phyloP scores from a whole-genome alignment of 2,888 invertebrate genomes.

The Tinea pellionella region DNA sequence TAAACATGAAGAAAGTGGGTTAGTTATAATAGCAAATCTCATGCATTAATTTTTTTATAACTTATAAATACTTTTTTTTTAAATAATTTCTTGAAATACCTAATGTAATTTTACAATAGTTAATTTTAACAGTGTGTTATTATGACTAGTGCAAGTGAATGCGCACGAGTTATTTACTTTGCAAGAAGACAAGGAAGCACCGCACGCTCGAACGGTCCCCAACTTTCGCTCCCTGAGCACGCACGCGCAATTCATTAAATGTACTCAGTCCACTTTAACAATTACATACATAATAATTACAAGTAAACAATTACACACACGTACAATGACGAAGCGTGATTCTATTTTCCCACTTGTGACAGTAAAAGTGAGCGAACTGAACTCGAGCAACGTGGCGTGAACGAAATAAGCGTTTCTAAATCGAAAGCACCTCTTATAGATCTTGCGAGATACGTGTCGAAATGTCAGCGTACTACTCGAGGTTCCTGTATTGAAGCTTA shows the following conservation, averaged over 20 bases:
- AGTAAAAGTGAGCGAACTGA: neutral
- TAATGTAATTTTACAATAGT: too few species aligned
- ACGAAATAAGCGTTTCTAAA: conserved; percentile 30
- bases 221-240: conserved; percentile 56
- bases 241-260: conserved; percentile 21
- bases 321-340: conserved; percentile 8
- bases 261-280: neutral
- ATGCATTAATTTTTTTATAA: too few species aligned
- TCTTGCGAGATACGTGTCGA: conserved; percentile 20
- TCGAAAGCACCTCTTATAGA: conserved; percentile 37
- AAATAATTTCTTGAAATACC: too few species aligned
- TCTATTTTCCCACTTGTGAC: conserved; percentile 1
- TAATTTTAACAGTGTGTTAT: neutral
- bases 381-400: conserved; percentile 25
- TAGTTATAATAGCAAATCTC: neutral
- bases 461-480: neutral
- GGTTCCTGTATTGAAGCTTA: neutral
- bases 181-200: neutral
- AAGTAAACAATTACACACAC: conserved; percentile 1
- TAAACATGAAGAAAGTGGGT: neutral
- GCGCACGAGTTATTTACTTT: neutral
- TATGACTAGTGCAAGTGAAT: neutral
- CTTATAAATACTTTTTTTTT: too few species aligned
- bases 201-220: conserved; percentile 13
- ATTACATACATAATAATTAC: conserved; percentile 4